Percentiles rank a stretch among this genome's conserved stretches.
Conservation (phyloP, 2,113 vertebrate genomes). For the Brachionichthys hirsutus region DNA sequence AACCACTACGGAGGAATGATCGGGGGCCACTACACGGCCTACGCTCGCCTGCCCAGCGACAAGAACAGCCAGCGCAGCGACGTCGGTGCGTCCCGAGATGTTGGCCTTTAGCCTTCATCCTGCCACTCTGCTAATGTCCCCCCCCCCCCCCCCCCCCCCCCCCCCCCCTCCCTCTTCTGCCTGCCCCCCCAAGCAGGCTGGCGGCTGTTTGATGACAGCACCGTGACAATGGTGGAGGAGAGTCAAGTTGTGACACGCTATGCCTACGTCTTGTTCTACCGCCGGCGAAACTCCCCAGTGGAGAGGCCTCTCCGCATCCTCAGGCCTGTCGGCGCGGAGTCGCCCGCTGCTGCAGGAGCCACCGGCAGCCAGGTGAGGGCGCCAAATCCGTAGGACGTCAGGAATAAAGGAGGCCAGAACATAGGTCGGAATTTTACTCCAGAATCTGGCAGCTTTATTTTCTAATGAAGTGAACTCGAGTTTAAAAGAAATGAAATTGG, state of each 20-base stretch:
- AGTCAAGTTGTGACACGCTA: slow-evolving; percentile 97
- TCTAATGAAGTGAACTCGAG: too few relatives aligned
- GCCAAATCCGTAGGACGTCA: neutral
- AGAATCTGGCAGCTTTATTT: too few relatives aligned
- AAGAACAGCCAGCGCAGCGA: slow-evolving; percentile 98
- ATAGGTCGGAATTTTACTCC: too few relatives aligned
- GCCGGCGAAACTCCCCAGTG: slow-evolving; percentile 94
- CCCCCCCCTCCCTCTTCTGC: neutral
- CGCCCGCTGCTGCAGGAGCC: slow-evolving; percentile 79
- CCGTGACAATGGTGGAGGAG: slow-evolving; percentile 95
- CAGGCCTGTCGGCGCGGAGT: slow-evolving; percentile 76
- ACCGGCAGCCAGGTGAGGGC: slow-evolving; percentile 93
- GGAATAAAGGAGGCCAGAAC: too few relatives aligned
- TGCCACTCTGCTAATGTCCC: neutral
- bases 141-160: too few relatives aligned
- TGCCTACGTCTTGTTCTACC: slow-evolving; percentile 96
- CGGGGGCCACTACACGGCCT: slow-evolving; percentile 96
- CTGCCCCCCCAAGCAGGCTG: slow-evolving; percentile 79
- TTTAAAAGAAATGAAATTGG: too few relatives aligned
- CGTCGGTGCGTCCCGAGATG: slow-evolving; percentile 82
- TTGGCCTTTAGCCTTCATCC: neutral
- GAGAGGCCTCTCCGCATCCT: slow-evolving; percentile 86
- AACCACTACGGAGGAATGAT: slow-evolving; percentile 99
- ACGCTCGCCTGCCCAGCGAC: slow-evolving; percentile 90
- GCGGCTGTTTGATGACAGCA: slow-evolving; percentile 98